These are phyloP conservation scores for Lottia gigantea DNA, from an alignment of 2,888 invertebrate genomes.

Conservation along the genomic window DNA sequence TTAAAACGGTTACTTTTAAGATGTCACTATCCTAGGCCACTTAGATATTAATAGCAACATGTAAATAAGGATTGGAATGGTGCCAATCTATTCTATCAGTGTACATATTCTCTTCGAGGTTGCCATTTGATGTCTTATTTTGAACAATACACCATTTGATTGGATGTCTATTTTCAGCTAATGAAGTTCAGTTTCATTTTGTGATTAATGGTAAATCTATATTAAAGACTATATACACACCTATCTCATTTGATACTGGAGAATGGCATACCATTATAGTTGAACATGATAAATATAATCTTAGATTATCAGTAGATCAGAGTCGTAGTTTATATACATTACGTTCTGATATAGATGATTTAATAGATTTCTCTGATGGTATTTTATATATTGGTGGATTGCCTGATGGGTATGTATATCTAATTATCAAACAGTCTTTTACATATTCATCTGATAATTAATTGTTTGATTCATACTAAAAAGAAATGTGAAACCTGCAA, in stretches of 20 bases:
- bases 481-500: too few species aligned
- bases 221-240: slow-evolving; percentile 84
- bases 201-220: slow-evolving; percentile 37
- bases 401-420: slow-evolving; percentile 25
- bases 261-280: slow-evolving; percentile 98
- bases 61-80: too few species aligned
- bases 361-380: slow-evolving; percentile 38
- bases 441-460: too few species aligned
- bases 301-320: slow-evolving; percentile 49
- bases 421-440: too few species aligned
- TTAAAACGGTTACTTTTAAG: too few species aligned
- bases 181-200: slow-evolving; percentile 45
- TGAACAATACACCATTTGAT: too few species aligned
- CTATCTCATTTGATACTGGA: slow-evolving; percentile 85
- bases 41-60: too few species aligned
- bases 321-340: slow-evolving; percentile 36
- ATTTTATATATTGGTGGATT: slow-evolving; percentile 50
- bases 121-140: too few species aligned
- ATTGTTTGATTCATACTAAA: too few species aligned
- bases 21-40: too few species aligned
- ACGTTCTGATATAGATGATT: slow-evolving; percentile 27
- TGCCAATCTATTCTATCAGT: too few species aligned
- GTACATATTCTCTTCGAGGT: background rate
- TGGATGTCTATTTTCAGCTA: slow-evolving; percentile 35
- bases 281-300: slow-evolving; percentile 88